Evolutionary conservation across 1,140 invertebrate genomes (phyloP), one percentile per base, ranked within the genome.

Genomic region (Popillia japonica): DNA sequence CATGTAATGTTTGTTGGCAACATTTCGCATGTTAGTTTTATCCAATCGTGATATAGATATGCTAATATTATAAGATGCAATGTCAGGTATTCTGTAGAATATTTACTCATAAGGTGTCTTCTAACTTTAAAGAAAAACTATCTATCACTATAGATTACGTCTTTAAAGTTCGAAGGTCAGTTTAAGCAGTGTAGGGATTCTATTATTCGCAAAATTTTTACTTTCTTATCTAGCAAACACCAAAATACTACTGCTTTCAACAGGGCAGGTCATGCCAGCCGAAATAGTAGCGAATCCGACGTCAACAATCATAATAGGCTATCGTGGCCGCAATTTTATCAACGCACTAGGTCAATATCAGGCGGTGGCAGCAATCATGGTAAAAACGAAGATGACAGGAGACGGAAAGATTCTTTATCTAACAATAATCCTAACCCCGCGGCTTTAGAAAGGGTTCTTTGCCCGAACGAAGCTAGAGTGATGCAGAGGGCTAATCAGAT

Each of bases 401-500:
- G 82, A 42, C 82, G 83, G 34, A 83, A 82, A 77, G 83, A 85
- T 59, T 80, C 83, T 14, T 27, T 76, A 34, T 7, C 17, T 14
- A 22, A 44, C 14, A 77, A 72, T 27, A 79, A 74, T 76, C 77
- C 79, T 75, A 83, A 78, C 80, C 81, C 81, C 3, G 78, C 68
- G 44, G 87, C 88, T 80, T 88, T 89, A 77, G 88, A 90, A 84
- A 87, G 90, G 80, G 90, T 90, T 81, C 86, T 90, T 84, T 90
- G 90, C 86, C 90, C 91, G 81, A 92, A 93, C 85, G 93, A 94
- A 88, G 91, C 92, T 80, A 92, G 92, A 86, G 93, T 93, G 82
- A 92, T 94, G 90, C 92, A 94, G 89, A 91, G 92, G 86, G 93
- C 93, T 85, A 94, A 93, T 90, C 93, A 94, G 86, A 94, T 94